Evolutionary conservation across 2,888 invertebrate species (phyloP), one percentile per base, ranked within the genome.

Genomic region (Synergus gifuensis): DNA sequence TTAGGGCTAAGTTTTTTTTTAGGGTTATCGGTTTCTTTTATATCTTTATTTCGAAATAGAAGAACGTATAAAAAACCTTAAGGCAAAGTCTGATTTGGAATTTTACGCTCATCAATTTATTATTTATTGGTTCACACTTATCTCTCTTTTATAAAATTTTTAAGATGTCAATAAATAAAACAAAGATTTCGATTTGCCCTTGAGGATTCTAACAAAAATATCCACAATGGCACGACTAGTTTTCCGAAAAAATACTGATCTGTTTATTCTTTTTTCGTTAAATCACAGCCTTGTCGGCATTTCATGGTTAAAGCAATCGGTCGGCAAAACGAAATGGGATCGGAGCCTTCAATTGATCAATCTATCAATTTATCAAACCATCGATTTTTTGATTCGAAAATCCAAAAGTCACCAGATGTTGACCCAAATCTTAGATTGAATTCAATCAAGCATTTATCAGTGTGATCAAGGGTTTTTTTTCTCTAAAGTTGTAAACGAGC

Each of bases 281-380:
- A 87, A 87, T 96, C 96, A 96, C 96, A 96, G 96, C 95, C 95
- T 95, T 94, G 94, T 95, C 95, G 95, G 95, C 95, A 95, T 95
- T 95, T 95, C 93, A 93, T 93, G 93, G 92, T 92, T 90, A 88
- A 88, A 88, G 90, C 28, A 36, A 54, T 73, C 88, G 85, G 76
- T 73, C 36, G 28, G 16, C 28, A 54, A 73, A 73, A 73, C n/a
- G n/a, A 36, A 54, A 18, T 40, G 12, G 36, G 36, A 36, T 73
- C 36, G 18, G 54, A 73, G 40, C 49, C 4, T 36, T 73, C 49
- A 73, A 40, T 73, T 40, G 54, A 73, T 73, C 11, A 46, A 22
- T 69, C 14, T 7, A 49, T 49, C 9, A 69, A 46, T 67, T 16
- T 8, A 49, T 49, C 16, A 69, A 46, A 46, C 12, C 12, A 44